Percentiles rank a stretch among this genome's conserved stretches.
Evolutionary conservation across 2,888 invertebrate species (phyloP).

Genomic region (Helicoverpa assulta): DNA sequence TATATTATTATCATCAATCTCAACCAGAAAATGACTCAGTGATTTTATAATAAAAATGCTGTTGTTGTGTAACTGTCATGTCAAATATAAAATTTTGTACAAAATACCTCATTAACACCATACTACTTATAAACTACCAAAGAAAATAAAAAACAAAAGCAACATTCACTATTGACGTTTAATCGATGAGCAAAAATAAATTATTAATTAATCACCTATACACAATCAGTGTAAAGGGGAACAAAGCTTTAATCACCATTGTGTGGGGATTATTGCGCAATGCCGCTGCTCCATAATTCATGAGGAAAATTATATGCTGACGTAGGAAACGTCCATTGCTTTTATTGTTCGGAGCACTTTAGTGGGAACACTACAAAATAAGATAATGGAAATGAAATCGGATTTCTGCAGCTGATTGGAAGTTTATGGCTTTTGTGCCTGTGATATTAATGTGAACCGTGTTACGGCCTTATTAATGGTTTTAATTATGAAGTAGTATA

Average conservation of each 20-base stretch:
- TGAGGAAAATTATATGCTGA: constrained; percentile 41
- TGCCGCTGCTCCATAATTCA: constrained; percentile 46
- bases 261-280: constrained; percentile 30
- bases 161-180: background rate
- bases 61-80: background rate
- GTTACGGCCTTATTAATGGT: background rate
- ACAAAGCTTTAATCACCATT: constrained; percentile 40
- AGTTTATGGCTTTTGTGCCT: constrained; percentile 3
- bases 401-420: constrained; percentile 12
- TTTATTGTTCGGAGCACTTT: constrained; percentile 7
- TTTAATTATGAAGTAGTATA: background rate
- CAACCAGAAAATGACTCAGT: background rate
- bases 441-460: background rate
- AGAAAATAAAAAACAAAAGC: background rate
- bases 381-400: constrained; percentile 23
- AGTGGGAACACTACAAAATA: constrained; percentile 4
- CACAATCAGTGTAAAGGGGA: constrained; percentile 35
- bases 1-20: too few species aligned
- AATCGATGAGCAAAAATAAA: constrained; percentile 25
- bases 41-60: too few species aligned
- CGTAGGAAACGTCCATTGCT: constrained; percentile 23
- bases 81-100: background rate
- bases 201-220: constrained; percentile 31
- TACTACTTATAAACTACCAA: background rate
- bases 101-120: background rate